Base-by-base conservation (phyloP, 2,888 invertebrate genomes). In the Archips xylosteana region DNA sequence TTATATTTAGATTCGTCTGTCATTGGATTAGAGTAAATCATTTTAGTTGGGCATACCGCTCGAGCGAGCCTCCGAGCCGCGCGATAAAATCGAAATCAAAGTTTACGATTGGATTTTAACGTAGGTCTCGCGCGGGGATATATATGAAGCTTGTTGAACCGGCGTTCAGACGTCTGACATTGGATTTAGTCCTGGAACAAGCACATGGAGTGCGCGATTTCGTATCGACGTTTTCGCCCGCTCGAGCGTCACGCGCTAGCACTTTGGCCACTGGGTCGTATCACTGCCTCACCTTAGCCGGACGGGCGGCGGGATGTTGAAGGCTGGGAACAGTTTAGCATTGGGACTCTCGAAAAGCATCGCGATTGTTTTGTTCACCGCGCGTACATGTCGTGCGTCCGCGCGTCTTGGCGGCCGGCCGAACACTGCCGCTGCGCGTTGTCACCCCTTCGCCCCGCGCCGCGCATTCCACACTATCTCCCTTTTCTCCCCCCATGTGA, bases 331-430 rank as follows among this genome's bases (percentile, higher is more conserved):
- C 89, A 96, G 95, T 92, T 96, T 95, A 91, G 96, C 96, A 86
- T 95, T 95, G 86, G 96, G 96, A 95, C 95, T 96, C 92, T 96
- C 96, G 90, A 96, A 96, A 91, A 96, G 94, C 96, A 96, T 96
- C 89, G 90, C 90, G 90, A 86, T 83, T 87, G 85, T 87, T 87
- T 86, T 84, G 82, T 85, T 89, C 89, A 91, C 91, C 90, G 91
- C 88, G 91, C 85, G 87, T 86, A 85, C 88, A 87, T 91, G 87
- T 90, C 71, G 82, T 90, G 13, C 81, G 89, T 89, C 86, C 87
- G 84, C 83, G 75, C 84, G 80, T 80, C 79, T 78, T 82, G 83
- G 87, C 90, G 86, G 87, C 87, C 88, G 89, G 91, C 91, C 89
- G 92, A 84, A 83, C 81, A 93, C 93, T 93, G 89, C 73, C 75